These are phyloP conservation scores for Trichopoda pennipes DNA, from an alignment of 2,888 invertebrate species.

Conservation along the genomic window DNA sequence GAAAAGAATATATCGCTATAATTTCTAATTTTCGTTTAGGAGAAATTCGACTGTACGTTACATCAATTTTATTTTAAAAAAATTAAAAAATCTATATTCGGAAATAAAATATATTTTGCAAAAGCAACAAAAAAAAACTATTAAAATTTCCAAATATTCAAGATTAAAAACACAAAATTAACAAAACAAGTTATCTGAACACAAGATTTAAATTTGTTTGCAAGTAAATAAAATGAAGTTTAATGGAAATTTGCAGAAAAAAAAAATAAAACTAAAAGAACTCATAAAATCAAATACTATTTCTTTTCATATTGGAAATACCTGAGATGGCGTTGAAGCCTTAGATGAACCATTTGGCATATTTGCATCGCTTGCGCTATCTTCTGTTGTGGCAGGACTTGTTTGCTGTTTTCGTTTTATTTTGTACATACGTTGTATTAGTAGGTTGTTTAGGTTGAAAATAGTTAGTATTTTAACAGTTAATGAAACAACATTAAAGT, in stretches of 20 bases:
- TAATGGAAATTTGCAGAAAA: conserved; percentile 5
- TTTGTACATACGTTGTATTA: conserved; percentile 52
- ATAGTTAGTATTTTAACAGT: conserved; percentile 30
- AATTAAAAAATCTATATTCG: too few species aligned
- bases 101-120: too few species aligned
- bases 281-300: conserved; percentile 3
- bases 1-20: too few species aligned
- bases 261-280: conserved; percentile 27
- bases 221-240: not conserved
- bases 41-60: too few species aligned
- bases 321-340: conserved; percentile 79
- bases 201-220: not conserved
- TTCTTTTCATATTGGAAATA: conserved; percentile 69
- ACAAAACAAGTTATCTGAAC: not conserved
- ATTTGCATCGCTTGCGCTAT: conserved; percentile 75
- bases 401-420: conserved; percentile 76
- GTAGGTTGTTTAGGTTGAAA: conserved; percentile 20
- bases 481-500: not conserved
- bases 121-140: too few species aligned
- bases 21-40: too few species aligned
- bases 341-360: conserved; percentile 73
- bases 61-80: too few species aligned
- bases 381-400: conserved; percentile 81
- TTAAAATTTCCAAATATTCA: too few species aligned
- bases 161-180: not conserved